Percentiles rank a stretch among this genome's conserved stretches.
Conservation (phyloP, 2,888 invertebrate genomes). For the Tenodera sinensis region DNA sequence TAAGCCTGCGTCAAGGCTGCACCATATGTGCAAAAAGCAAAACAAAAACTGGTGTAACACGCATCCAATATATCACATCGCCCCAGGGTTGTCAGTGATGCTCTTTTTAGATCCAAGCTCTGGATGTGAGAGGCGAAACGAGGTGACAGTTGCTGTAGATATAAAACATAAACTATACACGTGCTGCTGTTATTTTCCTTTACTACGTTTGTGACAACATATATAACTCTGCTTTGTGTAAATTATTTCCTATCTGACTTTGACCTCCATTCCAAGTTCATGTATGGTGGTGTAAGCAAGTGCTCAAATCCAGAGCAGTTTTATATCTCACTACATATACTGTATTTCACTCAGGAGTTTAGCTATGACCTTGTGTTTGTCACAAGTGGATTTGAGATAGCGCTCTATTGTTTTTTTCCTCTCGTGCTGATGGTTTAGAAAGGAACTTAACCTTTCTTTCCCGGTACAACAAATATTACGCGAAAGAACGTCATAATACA, state of each 20-base stretch:
- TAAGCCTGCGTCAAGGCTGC: not conserved
- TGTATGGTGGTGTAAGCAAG: too few relatives aligned
- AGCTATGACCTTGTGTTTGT: too few relatives aligned
- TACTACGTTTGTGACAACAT: not conserved
- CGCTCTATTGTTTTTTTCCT: too few relatives aligned
- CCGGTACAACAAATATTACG: too few relatives aligned
- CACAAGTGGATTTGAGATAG: too few relatives aligned
- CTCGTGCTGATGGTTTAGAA: too few relatives aligned
- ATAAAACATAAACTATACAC: not conserved
- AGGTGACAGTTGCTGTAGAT: not conserved
- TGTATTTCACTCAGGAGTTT: too few relatives aligned
- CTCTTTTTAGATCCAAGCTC: not conserved
- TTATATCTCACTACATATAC: too few relatives aligned
- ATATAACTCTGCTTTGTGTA: not conserved
- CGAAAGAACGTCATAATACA: too few relatives aligned
- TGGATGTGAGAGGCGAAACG: not conserved
- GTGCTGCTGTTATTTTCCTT: not conserved
- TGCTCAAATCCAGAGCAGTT: too few relatives aligned
- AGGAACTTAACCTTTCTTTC: too few relatives aligned
- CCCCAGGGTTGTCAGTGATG: not conserved
- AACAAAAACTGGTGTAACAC: not conserved
- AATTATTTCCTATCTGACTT: not conserved
- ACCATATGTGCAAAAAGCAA: not conserved
- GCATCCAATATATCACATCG: not conserved
- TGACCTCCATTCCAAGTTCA: not conserved